phyloP scores from a whole-genome alignment of 2,113 vertebrate genomes.

The Pogonocichla stellata region DNA sequence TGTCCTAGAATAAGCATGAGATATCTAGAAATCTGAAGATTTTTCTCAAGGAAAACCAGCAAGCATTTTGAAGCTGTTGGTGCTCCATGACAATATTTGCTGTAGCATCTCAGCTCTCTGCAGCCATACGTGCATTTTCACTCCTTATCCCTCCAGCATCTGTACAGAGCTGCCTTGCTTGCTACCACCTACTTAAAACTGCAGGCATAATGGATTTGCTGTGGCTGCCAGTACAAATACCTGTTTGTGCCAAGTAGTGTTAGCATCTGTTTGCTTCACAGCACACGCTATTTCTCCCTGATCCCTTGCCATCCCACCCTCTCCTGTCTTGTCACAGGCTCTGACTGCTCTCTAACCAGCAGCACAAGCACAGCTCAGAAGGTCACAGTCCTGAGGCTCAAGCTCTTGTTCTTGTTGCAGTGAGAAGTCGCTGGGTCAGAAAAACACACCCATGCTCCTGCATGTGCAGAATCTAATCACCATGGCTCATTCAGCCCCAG shows the following conservation, averaged over 20 bases:
- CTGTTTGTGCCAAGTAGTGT: neutral
- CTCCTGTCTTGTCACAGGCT: neutral
- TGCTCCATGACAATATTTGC: neutral
- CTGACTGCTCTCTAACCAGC: neutral
- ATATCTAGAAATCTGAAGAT: neutral
- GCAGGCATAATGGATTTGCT: neutral
- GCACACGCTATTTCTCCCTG: neutral
- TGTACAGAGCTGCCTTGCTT: neutral
- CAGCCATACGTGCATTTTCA: neutral
- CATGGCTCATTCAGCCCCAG: neutral
- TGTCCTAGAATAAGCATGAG: neutral
- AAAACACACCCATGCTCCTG: neutral
- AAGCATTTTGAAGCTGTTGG: neutral
- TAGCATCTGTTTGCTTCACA: slow-evolving; percentile 11
- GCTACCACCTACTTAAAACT: neutral
- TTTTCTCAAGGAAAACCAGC: neutral
- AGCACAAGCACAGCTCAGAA: neutral
- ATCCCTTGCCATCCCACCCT: neutral
- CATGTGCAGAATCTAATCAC: neutral
- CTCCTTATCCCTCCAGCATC: neutral
- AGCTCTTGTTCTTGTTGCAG: neutral
- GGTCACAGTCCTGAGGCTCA: neutral
- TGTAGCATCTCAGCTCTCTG: neutral
- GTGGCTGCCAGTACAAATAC: slow-evolving; percentile 18
- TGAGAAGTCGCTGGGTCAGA: neutral